These are phyloP conservation scores for Pantherophis guttatus DNA, from an alignment of 2,113 vertebrate species.

Conservation along the genomic window DNA sequence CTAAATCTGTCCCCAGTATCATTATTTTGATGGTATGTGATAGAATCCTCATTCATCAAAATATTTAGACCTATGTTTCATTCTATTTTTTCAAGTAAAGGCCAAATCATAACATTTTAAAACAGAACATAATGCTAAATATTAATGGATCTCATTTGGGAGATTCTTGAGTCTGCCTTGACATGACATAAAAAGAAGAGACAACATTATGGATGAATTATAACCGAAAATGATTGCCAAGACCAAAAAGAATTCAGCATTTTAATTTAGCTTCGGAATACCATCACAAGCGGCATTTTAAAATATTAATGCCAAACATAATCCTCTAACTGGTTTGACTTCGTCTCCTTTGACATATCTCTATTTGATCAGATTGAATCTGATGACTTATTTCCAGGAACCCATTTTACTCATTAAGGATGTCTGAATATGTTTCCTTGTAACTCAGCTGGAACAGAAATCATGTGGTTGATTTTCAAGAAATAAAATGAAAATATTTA, in stretches of 20 bases:
- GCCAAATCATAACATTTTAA: not conserved
- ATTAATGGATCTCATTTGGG: not conserved
- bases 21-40: not conserved
- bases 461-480: not conserved
- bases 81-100: not conserved
- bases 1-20: not conserved
- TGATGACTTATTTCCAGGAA: not conserved
- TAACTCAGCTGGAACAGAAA: conserved; percentile 3
- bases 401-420: conserved; percentile 27
- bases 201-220: conserved; percentile 1
- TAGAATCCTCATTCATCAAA: not conserved
- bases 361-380: conserved; percentile 10
- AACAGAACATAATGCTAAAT: not conserved
- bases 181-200: not conserved
- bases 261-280: conserved; percentile 30
- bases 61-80: not conserved
- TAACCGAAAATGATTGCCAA: conserved; percentile 6
- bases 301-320: not conserved
- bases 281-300: conserved; percentile 1
- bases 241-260: not conserved
- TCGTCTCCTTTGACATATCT: not conserved
- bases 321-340: not conserved
- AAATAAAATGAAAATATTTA: not conserved
- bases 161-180: not conserved
- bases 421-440: not conserved